phyloP scores from a whole-genome alignment of 2,888 invertebrate species.

The Antheraea assamensis region DNA sequence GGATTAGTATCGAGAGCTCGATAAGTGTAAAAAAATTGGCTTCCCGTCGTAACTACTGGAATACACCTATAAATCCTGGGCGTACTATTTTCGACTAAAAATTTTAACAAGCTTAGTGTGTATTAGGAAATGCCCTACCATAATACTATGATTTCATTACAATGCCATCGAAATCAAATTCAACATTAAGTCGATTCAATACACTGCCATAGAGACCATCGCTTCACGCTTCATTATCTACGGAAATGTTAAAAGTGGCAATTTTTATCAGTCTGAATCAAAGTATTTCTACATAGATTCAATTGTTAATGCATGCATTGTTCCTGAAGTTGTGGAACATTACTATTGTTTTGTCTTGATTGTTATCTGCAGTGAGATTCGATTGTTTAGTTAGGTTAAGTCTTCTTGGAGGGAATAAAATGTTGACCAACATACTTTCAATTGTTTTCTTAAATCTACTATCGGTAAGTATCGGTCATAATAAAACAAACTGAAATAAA shows the following conservation, averaged over 20 bases:
- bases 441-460: background rate
- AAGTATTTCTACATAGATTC: background rate
- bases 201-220: too few species aligned
- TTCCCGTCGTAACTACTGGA: too few species aligned
- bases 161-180: too few species aligned
- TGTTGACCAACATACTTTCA: background rate
- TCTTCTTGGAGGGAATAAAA: background rate
- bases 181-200: too few species aligned
- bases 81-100: too few species aligned
- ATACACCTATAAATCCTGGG: too few species aligned
- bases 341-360: constrained; percentile 15
- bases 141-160: too few species aligned
- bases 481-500: too few species aligned
- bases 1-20: too few species aligned
- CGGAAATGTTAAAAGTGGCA: background rate
- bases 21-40: too few species aligned
- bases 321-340: constrained; percentile 11
- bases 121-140: too few species aligned
- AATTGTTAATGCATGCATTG: constrained; percentile 8
- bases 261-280: background rate
- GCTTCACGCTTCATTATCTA: background rate
- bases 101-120: too few species aligned
- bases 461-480: background rate
- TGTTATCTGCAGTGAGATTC: constrained; percentile 5
- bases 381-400: background rate